Base-by-base conservation (phyloP, 2,113 vertebrate species). In the Hydrochoerus hydrochaeris region DNA sequence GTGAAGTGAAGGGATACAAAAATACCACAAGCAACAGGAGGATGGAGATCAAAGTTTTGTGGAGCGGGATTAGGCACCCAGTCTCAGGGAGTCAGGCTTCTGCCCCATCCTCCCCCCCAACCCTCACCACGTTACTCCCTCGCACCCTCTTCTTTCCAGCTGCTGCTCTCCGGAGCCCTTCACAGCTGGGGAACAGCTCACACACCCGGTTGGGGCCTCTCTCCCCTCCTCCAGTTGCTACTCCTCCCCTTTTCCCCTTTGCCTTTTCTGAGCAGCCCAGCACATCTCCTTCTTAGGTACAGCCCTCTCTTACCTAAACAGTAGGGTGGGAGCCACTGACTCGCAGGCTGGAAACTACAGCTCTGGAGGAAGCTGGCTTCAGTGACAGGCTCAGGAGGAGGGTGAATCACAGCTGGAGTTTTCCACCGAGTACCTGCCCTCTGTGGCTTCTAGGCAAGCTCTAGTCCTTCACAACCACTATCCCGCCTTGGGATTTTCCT, bases 401-500 rank as follows among this genome's bases (percentile, higher is more conserved):
- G 84, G 94, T 97, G 97, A 98, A 95, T 97, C 97, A 97, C 85
- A 54, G 1, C 95, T 98, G 98, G 98, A 98, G 81, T 98, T 98
- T 98, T 98, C 98, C 98, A 98, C 94, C 92, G 10, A 93, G 91
- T 95, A 95, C 97, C 94, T 97, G 94, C 95, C 96, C 91, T 96
- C 89, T 96, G 93, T 17, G 94, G 90, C 95, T 96, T 93, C 77
- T 38, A 16, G 60, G 95, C 95, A 69, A 86, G 38, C 92, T 58
- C 84, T 41, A 60, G 90, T 35, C 90, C 83, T 95, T 69, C 38
- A 17, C 77, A 85, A 28, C 57, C 75, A 49, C 95, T 44, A 32
- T 78, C 41, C 38, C 44, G 54, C 63, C 85, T 90, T 96, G 97
- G 97, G 97, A 97, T 97, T 97, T 98, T 98, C 97, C 97, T 96